Evolutionary conservation across 2,797 vertebrate species (phyloP), one percentile per base, ranked within the genome.

Genomic region (Margarornis squamiger): DNA sequence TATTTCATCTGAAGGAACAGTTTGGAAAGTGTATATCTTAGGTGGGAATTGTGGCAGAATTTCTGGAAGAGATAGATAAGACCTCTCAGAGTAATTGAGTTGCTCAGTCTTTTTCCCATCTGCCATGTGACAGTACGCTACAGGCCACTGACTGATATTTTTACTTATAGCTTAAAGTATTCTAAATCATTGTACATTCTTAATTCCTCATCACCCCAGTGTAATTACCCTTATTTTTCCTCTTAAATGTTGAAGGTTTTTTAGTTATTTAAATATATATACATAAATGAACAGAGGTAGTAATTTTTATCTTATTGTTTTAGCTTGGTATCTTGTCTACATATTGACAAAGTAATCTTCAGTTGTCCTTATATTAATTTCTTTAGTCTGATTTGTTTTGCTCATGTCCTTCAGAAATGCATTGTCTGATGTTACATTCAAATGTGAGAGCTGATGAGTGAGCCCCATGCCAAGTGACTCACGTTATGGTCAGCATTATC

Each of bases 131-230:
- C 14, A 29, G 6, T n/a, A 81, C 58, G 24, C 19, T 61, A 39
- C 14, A 73, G 23, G 6, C 23, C 3, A 5, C 32, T 41, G 20
- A 22, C 29, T 70, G 29, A 9, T 7, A 6, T 9, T 54, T 19
- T 43, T 36, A 73, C 51, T 24, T 72, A 9, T 41, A 61, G 5
- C 8, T 77, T 36, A 13, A 80, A 34, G 2, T 30, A 13, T 62
- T 70, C 8, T 14, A 41, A 48, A 29, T 49, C 6, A 14, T 22
- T 68, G 8, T 3, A 24, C 3, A 3, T 26, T 21, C 3, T 71
- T 41, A 2, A 6, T 46, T 71, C 11, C 23, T 9, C 4, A 14
- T 26, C 3, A 1, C 1, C 3, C 4, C 3, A 27, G 9, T 30
- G 23, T 36, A 39, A 49, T 36, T 79, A 70, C 38, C 14, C 21